Base-by-base conservation (phyloP, 2,888 invertebrate species). In the Ophioninae sp. region DNA sequence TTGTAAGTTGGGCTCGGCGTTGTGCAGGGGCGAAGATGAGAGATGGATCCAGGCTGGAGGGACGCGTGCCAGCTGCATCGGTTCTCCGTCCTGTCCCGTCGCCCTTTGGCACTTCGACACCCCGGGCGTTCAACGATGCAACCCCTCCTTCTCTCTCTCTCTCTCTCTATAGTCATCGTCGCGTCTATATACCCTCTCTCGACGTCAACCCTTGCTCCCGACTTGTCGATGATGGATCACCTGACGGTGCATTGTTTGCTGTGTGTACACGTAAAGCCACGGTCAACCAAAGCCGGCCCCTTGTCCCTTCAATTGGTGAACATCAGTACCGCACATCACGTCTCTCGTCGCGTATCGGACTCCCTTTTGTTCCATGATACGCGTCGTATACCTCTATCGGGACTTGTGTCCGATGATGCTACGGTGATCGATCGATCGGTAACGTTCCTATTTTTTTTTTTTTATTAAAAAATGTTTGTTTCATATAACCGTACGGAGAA, bases 141-240 rank as follows among this genome's bases (percentile, higher is more conserved):
- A 69, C 81, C 68, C 71, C 59, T 10, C 68, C 41, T 41, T 58
- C 78, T 56, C 84, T 75, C 71, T 75, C 22, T 58, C 37, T 63
- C 63, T 41, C 73, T 61, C 61, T 73, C 61, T 73, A 13, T 23
- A 41, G 22, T 59, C 58, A 59, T 39, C 64, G 64, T 23, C 69
- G 51, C 61, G n/a, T 73, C 75, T 84, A 81, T 77, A 59, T 85
- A 83, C 85, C 87, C 88, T 86, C 86, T 88, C 86, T 88, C 86
- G 83, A 85, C 59, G 85, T 87, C 88, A 88, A 88, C 89, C 89
- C 90, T 88, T 87, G 86, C 88, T 82, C 77, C 86, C 83, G 86
- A 89, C 88, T 87, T 86, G 81, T 87, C 86, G 85, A 87, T 90
- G 89, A 90, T 90, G 88, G 89, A 90, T 90, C 87, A 88, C 88